These are phyloP conservation scores for Mus minutoides DNA, from an alignment of 2,797 vertebrate genomes.

Conservation along the genomic window DNA sequence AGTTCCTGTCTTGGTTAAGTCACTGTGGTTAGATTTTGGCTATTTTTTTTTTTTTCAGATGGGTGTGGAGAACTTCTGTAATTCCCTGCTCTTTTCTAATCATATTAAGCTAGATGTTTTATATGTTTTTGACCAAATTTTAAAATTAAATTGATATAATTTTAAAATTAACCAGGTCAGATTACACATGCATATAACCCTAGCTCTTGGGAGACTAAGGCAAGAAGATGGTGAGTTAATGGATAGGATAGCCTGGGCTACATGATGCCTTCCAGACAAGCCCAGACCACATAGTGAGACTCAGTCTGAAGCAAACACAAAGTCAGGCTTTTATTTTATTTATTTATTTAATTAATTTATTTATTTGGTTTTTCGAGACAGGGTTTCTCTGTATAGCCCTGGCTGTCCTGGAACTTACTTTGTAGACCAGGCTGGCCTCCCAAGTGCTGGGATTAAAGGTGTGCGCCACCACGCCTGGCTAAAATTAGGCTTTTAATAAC, in stretches of 20 bases:
- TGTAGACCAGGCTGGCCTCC: too few species aligned
- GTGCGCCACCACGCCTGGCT: too few species aligned
- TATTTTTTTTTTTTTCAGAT: neutral
- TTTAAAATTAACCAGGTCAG: neutral
- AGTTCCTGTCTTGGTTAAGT: conserved; percentile 3
- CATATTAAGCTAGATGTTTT: neutral
- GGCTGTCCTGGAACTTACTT: too few species aligned
- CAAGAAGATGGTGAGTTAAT: neutral
- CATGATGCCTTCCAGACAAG: neutral
- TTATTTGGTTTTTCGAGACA: too few species aligned
- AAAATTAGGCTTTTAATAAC: neutral
- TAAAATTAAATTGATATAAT: conserved; percentile 28
- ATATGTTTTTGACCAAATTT: conserved; percentile 34
- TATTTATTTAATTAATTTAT: too few species aligned
- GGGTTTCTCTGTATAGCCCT: too few species aligned
- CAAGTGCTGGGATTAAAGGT: too few species aligned
- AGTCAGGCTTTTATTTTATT: neutral
- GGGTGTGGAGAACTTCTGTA: neutral
- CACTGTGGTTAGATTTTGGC: neutral
- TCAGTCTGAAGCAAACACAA: neutral
- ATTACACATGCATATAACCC: neutral
- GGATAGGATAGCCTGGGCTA: neutral
- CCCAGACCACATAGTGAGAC: neutral
- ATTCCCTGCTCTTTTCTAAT: neutral
- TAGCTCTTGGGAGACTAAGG: neutral